These are phyloP conservation scores for Butorides virescens DNA, from an alignment of 2,113 vertebrate species.

Conservation along the genomic window DNA sequence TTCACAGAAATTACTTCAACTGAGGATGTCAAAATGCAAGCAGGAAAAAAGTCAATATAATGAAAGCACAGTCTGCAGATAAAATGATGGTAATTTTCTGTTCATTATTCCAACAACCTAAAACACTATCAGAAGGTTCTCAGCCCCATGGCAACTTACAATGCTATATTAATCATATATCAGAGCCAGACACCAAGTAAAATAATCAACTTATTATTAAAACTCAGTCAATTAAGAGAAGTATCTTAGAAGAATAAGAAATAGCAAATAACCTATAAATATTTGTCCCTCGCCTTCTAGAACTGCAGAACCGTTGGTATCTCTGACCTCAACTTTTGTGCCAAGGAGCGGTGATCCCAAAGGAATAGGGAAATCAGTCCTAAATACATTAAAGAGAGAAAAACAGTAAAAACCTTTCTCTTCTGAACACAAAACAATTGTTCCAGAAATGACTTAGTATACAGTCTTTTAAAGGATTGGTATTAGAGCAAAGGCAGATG, in stretches of 20 bases:
- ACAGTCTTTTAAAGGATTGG: not conserved
- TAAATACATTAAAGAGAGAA: constrained; percentile 59
- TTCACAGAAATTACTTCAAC: not conserved
- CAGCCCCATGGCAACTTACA: not conserved
- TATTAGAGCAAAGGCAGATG: not conserved
- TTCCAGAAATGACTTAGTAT: not conserved
- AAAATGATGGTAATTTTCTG: not conserved
- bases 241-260: not conserved
- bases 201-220: not conserved
- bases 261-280: constrained; percentile 84
- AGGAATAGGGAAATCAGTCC: constrained; percentile 72
- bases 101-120: not conserved
- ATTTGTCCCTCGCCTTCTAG: constrained; percentile 90
- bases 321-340: constrained; percentile 88
- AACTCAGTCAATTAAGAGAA: not conserved
- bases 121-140: not conserved
- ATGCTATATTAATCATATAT: not conserved
- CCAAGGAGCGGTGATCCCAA: constrained; percentile 84
- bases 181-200: not conserved
- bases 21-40: not conserved
- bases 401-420: not conserved
- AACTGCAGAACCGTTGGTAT: constrained; percentile 70
- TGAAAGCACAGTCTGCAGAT: not conserved
- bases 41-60: not conserved
- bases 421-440: not conserved